These are phyloP conservation scores for Notothenia coriiceps DNA, from an alignment of 2,113 vertebrate genomes.

Conservation along the genomic window DNA sequence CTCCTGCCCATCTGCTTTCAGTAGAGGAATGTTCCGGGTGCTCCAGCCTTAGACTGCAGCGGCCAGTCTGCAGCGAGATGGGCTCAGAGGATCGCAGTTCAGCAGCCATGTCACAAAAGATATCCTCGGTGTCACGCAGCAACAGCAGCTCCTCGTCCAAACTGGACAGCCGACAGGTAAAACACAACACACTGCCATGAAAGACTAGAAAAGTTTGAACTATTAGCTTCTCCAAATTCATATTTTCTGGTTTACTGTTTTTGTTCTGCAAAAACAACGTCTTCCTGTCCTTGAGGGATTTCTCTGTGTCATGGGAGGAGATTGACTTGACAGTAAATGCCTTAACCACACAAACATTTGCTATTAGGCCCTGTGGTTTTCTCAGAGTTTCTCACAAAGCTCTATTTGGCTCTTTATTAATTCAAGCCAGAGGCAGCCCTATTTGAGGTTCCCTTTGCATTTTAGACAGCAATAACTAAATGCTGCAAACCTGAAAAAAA, in stretches of 20 bases:
- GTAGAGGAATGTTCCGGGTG: slow-evolving; percentile 56
- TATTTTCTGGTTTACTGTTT: slow-evolving; percentile 7
- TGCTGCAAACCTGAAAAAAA: neutral
- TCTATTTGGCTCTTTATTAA: slow-evolving; percentile 2
- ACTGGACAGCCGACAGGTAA: slow-evolving; percentile 95
- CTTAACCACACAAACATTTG: neutral
- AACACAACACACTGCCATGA: neutral
- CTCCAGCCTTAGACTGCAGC: slow-evolving; percentile 29
- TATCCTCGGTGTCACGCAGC: slow-evolving; percentile 93
- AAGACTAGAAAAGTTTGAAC: neutral
- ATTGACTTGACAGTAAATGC: neutral
- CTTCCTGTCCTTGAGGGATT: slow-evolving; percentile 3
- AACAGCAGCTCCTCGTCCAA: slow-evolving; percentile 97
- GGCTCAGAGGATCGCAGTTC: slow-evolving; percentile 91
- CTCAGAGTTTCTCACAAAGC: neutral
- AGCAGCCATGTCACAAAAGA: slow-evolving; percentile 89
- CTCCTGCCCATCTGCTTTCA: slow-evolving; percentile 21
- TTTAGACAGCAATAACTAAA: neutral
- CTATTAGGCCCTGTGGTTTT: slow-evolving; percentile 2
- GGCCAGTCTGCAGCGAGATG: slow-evolving; percentile 68
- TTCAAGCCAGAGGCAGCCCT: neutral
- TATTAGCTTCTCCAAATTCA: neutral
- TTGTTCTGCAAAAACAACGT: neutral
- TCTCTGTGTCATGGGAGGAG: slow-evolving; percentile 11
- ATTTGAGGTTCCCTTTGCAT: neutral